Evolutionary conservation across 1,140 invertebrate genomes (phyloP), one percentile per base, ranked within the genome.

Genomic region (Nomia melanderi): DNA sequence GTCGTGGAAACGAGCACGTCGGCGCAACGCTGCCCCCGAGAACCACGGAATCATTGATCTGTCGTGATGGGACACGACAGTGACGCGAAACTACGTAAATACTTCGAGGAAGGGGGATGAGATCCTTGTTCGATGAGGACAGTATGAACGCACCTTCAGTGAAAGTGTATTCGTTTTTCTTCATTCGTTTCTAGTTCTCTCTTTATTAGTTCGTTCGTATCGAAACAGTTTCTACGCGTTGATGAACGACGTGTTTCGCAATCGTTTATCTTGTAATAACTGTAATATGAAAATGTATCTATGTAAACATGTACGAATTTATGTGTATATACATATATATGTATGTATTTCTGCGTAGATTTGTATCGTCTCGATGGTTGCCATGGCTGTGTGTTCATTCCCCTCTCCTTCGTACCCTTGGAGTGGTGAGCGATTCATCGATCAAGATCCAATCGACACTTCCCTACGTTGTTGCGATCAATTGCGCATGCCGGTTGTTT

Each of bases 181-280:
- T 31, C 27, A 9, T n/a, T 36, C 5, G 4, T 29, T 17, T 17
- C 23, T 3, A 0, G 12, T 8, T 25, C 2, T 1, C 12, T 25
- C 1, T 20, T 33, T 27, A 7, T 23, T 36, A 17, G 0, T 44
- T 14, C 41, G 1, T 12, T 31, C 8, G 1, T 1, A 14, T 3
- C 7, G 12, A 41, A n/a, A 8, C 8, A 3, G 14, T 5, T 70
- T n/a, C 3, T 27, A 27, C 12, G 9, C n/a, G 47, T 36, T 36
- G 12, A n/a, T 14, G 20, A 1, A 23, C 47, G 6, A 50, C n/a
- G 12, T n/a, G n/a, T n/a, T 25, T 50, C 50, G 14, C 31, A 27
- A 72, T 50, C 44, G 27, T 47, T 41, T 11, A n/a, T 36, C 50
- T 11, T 50, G 60, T 47, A 23, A 72, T 33, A n/a, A 9, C 50